Evolutionary conservation across 2,797 vertebrate species (phyloP), one percentile per base, ranked within the genome.

Genomic region (Spinus pinus): DNA sequence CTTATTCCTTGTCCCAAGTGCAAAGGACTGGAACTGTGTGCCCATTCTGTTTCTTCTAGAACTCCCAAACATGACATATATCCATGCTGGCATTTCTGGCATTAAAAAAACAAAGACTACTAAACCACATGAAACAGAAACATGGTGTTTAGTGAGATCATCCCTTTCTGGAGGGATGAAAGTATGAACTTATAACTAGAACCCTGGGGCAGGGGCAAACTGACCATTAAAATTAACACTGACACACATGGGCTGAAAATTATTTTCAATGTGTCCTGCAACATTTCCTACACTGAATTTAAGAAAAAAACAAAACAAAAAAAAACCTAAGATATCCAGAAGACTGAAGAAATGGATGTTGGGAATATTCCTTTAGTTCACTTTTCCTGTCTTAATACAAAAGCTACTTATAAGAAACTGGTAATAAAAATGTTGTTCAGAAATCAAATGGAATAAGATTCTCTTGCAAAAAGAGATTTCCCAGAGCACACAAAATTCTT

Each of bases 81-180:
- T 2, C 12, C 30, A 37, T 0, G 16, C 0, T 21, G 12, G 2
- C 31, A 64, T 3, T 18, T 44, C 41, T 62, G 37, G 28, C 31
- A 5, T 57, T 78, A 81, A 78, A 69, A 57, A 62, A n/a, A 51
- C 6, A 21, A 4, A 37, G 27, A 57, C 22, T 54, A n/a, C 24
- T 44, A 73, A 88, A 24, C 14, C 19, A 78, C 0, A 1, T 6
- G 24, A 67, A 83, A 73, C 10, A 78, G 44, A 67, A 86, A 28
- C 27, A 11, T 7, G 8, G 11, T 15, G 4, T 30, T 71, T 14
- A 74, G 14, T 4, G 2, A 77, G 22, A 46, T 44, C 20, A 27
- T 0, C 6, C 2, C 13, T 53, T 83, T 49, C 5, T 23, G 20
- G 86, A 84, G 6, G 8, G 20, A 53, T 9, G 6, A 27, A 58